phyloP scores from a whole-genome alignment of 2,113 vertebrate genomes.

The Malurus elegans region DNA sequence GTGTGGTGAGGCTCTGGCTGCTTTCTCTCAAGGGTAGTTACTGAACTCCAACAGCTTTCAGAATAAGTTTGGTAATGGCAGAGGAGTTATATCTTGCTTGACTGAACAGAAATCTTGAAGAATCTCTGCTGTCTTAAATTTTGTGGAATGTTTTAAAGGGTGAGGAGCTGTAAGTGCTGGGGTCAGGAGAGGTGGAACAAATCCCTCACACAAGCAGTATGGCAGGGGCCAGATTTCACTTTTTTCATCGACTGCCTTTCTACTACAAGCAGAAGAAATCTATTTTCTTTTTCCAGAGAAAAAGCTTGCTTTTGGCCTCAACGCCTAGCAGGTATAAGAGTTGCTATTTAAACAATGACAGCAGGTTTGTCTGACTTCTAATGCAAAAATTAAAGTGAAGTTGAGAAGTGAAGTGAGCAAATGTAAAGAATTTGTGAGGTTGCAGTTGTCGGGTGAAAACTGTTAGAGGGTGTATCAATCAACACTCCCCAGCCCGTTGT shows the following conservation, averaged over 20 bases:
- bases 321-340: neutral
- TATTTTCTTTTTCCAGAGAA: neutral
- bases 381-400: neutral
- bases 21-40: neutral
- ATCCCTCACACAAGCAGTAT: neutral
- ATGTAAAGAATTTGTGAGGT: neutral
- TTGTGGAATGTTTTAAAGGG: neutral
- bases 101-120: neutral
- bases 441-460: neutral
- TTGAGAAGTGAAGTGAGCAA: neutral
- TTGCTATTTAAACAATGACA: neutral
- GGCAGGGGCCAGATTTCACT: neutral
- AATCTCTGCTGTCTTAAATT: neutral
- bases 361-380: neutral
- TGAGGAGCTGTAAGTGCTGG: neutral
- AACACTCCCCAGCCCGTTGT: neutral
- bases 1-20: neutral
- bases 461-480: neutral
- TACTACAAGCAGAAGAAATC: neutral
- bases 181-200: neutral
- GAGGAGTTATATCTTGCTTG: neutral
- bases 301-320: neutral
- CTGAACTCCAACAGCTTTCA: neutral
- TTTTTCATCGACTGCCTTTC: neutral
- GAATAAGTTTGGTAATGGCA: neutral